phyloP scores from a whole-genome alignment of 2,797 vertebrate genomes.

The Sorex maritimensis region DNA sequence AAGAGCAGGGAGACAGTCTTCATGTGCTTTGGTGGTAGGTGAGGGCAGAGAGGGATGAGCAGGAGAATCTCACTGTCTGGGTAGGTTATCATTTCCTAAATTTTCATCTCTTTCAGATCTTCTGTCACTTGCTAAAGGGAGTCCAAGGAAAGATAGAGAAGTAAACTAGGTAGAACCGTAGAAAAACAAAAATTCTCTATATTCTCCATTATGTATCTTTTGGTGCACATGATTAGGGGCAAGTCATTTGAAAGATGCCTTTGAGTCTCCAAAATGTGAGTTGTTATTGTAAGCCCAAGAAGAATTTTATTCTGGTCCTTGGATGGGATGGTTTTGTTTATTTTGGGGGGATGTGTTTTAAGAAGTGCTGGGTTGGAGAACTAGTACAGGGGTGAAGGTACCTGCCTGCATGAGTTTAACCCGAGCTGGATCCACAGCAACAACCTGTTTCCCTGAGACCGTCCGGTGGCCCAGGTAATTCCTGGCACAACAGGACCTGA shows the following conservation, averaged over 20 bases:
- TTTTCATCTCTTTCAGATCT: not conserved
- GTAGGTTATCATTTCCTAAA: not conserved
- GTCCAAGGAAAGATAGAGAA: constrained; percentile 1
- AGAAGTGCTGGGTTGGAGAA: constrained; percentile 16
- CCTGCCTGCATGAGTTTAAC: too few relatives aligned
- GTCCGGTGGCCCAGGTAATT: too few relatives aligned
- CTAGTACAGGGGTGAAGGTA: too few relatives aligned
- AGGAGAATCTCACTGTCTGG: not conserved
- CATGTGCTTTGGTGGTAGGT: too few relatives aligned
- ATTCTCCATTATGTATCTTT: constrained; percentile 5
- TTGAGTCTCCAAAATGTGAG: constrained; percentile 39
- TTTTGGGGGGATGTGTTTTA: not conserved
- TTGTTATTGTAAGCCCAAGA: constrained; percentile 38
- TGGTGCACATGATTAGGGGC: not conserved
- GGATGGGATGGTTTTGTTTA: constrained; percentile 59
- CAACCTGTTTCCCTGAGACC: too few relatives aligned
- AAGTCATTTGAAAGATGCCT: constrained; percentile 19
- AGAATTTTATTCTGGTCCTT: constrained; percentile 39
- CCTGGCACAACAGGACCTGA: too few relatives aligned
- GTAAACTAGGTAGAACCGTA: constrained; percentile 23
- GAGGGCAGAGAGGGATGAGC: not conserved
- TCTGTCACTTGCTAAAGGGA: constrained; percentile 1
- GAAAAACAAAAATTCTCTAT: not conserved
- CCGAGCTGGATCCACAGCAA: too few relatives aligned
- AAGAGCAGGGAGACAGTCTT: not conserved